Evolutionary conservation across 2,113 vertebrate genomes (phyloP).

Genomic region (Prochilodus magdalenae): DNA sequence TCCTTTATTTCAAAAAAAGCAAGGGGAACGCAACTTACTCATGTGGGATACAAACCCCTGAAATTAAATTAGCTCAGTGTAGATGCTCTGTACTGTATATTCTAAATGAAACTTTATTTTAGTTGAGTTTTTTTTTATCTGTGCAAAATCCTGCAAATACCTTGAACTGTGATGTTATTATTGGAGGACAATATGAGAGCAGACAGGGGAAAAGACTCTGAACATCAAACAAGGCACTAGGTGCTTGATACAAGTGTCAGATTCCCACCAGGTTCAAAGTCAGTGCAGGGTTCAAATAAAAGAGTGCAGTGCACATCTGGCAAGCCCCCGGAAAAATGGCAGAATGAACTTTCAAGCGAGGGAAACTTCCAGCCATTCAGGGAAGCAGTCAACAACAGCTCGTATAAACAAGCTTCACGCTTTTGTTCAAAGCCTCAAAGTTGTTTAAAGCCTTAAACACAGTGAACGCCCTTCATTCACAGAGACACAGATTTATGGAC

Average conservation of each 20-base stretch:
- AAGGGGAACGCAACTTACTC: no score
- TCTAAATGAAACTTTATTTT: not conserved
- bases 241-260: not conserved
- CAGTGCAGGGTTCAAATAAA: not conserved
- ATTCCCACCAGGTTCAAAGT: not conserved
- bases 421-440: not conserved
- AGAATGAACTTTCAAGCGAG: not conserved
- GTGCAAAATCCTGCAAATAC: not conserved
- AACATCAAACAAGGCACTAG: not conserved
- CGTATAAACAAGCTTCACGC: not conserved
- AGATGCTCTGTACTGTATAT: not conserved
- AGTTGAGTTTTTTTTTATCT: not conserved
- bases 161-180: not conserved
- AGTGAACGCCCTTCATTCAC: not conserved
- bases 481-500: not conserved
- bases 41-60: no score
- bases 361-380: not conserved
- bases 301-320: not conserved
- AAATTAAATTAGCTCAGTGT: not conserved
- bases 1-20: no score
- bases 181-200: not conserved
- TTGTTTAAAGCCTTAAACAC: not conserved
- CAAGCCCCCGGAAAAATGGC: not conserved
- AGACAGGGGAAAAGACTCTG: not conserved
- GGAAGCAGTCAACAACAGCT: not conserved